These are phyloP conservation scores for Aegotheles bennettii DNA, from an alignment of 2,113 vertebrate genomes.

Conservation along the genomic window DNA sequence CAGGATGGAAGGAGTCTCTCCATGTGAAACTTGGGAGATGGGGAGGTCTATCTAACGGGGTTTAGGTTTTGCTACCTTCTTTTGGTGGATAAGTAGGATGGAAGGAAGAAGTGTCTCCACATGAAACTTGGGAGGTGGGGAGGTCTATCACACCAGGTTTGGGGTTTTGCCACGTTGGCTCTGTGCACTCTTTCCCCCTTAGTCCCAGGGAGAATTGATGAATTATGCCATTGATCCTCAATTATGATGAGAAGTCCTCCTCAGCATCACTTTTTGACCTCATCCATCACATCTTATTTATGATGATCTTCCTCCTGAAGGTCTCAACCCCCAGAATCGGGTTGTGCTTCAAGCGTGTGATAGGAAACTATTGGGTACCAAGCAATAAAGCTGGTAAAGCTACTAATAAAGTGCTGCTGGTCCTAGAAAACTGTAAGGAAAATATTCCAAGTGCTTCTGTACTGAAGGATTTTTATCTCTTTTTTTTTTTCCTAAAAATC, in stretches of 20 bases:
- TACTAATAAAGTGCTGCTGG: too few relatives aligned
- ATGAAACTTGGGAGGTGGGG: background rate
- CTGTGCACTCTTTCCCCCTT: background rate
- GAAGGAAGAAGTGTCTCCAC: background rate
- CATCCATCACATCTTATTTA: background rate
- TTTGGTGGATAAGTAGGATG: background rate
- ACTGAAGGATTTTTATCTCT: too few relatives aligned
- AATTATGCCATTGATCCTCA: background rate
- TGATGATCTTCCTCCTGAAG: too few relatives aligned
- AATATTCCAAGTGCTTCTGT: too few relatives aligned
- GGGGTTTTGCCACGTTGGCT: too few relatives aligned
- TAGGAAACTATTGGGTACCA: too few relatives aligned
- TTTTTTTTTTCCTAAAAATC: too few relatives aligned
- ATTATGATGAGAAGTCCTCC: background rate
- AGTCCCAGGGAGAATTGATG: background rate
- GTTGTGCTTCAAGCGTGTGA: too few relatives aligned
- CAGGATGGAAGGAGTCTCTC: background rate
- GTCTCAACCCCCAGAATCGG: too few relatives aligned
- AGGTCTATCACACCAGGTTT: accelerated
- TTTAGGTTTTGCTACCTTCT: background rate
- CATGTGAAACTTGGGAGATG: background rate
- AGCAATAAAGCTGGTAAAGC: too few relatives aligned
- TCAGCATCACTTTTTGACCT: background rate
- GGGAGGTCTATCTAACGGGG: background rate
- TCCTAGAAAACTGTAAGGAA: too few relatives aligned